A percentile compares a stretch with the other conserved stretches of the same genome.
Conservation (phyloP, 2,113 vertebrate species). For the Gasterosteus nipponicus region DNA sequence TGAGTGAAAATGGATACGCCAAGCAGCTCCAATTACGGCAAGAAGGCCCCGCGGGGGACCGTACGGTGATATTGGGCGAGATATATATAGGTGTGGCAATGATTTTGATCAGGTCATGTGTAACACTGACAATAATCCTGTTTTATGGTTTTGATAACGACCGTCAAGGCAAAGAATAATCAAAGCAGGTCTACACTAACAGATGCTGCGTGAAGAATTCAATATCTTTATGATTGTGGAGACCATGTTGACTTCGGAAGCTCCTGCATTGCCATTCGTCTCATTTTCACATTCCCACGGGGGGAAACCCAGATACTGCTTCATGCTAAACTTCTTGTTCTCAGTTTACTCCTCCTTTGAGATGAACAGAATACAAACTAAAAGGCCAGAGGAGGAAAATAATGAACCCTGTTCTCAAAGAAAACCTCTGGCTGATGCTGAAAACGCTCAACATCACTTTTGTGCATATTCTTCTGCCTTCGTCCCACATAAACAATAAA, state of each 20-base stretch:
- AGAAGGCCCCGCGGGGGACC: slow-evolving; percentile 48
- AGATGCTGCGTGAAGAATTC: slow-evolving; percentile 36
- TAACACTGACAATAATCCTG: slow-evolving; percentile 21
- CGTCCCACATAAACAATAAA: slow-evolving; percentile 30
- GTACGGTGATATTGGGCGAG: slow-evolving; percentile 28
- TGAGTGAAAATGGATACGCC: slow-evolving; percentile 64
- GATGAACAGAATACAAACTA: slow-evolving; percentile 59
- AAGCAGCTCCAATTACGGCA: slow-evolving; percentile 62
- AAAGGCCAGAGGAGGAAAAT: slow-evolving; percentile 54
- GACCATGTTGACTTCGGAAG: slow-evolving; percentile 46
- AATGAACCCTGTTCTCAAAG: slow-evolving; percentile 47
- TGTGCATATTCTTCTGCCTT: slow-evolving; percentile 24
- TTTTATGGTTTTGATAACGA: slow-evolving; percentile 33
- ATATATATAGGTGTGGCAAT: slow-evolving; percentile 28
- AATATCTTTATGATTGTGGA: slow-evolving; percentile 41
- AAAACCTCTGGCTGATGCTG: slow-evolving; percentile 58
- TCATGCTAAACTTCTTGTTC: slow-evolving; percentile 65
- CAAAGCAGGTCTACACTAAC: slow-evolving; percentile 9
- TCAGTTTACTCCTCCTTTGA: slow-evolving; percentile 66
- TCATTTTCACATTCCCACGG: slow-evolving; percentile 56
- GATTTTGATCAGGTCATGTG: slow-evolving; percentile 38
- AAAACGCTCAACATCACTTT: slow-evolving; percentile 35
- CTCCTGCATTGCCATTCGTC: slow-evolving; percentile 15
- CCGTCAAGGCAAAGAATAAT: not conserved
- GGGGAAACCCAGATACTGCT: slow-evolving; percentile 75